Evolutionary conservation across 2,797 vertebrate genomes (phyloP).

Genomic region (Sylvilagus floridanus): DNA sequence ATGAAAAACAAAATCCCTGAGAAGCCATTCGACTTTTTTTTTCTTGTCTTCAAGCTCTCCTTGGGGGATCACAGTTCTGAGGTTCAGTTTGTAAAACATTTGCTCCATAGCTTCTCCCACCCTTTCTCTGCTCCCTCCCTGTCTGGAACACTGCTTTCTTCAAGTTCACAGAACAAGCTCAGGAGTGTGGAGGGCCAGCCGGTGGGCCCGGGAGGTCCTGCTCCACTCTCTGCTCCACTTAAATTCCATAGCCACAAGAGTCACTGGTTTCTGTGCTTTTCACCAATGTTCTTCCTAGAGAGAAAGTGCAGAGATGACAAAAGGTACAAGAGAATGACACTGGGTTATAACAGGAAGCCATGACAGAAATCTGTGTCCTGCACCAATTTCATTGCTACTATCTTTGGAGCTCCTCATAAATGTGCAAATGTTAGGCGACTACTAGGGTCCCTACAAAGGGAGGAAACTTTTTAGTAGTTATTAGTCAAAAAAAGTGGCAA

Average conservation of each 20-base stretch:
- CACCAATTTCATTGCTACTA: not conserved
- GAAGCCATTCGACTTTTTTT: slow-evolving; percentile 80
- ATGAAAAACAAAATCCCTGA: slow-evolving; percentile 86
- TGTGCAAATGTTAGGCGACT: not conserved
- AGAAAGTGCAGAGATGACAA: slow-evolving; percentile 34
- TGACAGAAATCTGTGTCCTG: fast-evolving
- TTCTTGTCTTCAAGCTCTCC: slow-evolving; percentile 76
- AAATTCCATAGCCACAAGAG: slow-evolving; percentile 63
- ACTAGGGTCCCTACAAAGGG: not conserved
- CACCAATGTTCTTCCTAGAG: slow-evolving; percentile 82
- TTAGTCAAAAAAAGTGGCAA: not conserved
- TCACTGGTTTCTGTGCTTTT: slow-evolving; percentile 85
- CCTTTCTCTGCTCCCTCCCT: not conserved
- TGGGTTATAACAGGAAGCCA: not conserved
- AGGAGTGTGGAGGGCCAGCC: not conserved
- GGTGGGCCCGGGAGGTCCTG: not conserved
- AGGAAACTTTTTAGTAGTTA: not conserved
- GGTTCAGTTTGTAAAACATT: slow-evolving; percentile 82
- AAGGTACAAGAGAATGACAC: not conserved
- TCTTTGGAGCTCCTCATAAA: not conserved
- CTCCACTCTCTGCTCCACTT: slow-evolving; percentile 57
- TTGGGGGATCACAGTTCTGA: slow-evolving; percentile 82
- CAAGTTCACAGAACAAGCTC: not conserved
- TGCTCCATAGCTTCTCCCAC: slow-evolving; percentile 72
- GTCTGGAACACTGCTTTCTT: not conserved